Conservation (phyloP, 2,113 vertebrate genomes). For the Vidua chalybeata region DNA sequence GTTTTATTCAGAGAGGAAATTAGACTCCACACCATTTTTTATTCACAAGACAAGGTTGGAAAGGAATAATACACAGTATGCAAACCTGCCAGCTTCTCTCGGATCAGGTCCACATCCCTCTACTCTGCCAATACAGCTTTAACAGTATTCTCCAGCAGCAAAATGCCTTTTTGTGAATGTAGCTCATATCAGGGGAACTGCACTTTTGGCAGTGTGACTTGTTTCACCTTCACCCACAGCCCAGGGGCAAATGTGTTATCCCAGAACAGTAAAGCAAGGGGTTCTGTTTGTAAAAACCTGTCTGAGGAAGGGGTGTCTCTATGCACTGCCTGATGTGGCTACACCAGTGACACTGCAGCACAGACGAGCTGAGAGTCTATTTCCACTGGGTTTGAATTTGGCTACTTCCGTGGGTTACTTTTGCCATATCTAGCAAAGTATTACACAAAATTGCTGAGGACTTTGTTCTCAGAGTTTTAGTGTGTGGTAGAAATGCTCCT, state of each 20-base stretch:
- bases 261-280: not conserved
- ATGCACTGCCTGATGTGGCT: not conserved
- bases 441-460: not conserved
- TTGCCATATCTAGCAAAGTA: not conserved
- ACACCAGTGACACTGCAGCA: not conserved
- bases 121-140: constrained; percentile 12
- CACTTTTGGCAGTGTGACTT: not conserved
- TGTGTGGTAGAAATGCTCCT: not conserved
- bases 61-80: constrained; percentile 43
- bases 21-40: constrained; percentile 65
- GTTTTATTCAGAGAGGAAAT: constrained; percentile 71
- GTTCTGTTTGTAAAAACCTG: not conserved
- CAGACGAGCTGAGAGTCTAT: not conserved
- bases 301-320: not conserved
- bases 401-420: not conserved
- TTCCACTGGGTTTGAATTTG: not conserved
- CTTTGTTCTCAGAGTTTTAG: not conserved
- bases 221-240: not conserved
- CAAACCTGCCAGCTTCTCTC: constrained; percentile 53
- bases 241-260: not conserved
- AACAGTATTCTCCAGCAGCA: not conserved
- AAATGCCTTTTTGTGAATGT: not conserved
- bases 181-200: not conserved
- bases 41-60: constrained; percentile 63
- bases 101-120: constrained; percentile 7